Conservation (phyloP, 1,140 invertebrate genomes). For the Temnothorax longispinosus region DNA sequence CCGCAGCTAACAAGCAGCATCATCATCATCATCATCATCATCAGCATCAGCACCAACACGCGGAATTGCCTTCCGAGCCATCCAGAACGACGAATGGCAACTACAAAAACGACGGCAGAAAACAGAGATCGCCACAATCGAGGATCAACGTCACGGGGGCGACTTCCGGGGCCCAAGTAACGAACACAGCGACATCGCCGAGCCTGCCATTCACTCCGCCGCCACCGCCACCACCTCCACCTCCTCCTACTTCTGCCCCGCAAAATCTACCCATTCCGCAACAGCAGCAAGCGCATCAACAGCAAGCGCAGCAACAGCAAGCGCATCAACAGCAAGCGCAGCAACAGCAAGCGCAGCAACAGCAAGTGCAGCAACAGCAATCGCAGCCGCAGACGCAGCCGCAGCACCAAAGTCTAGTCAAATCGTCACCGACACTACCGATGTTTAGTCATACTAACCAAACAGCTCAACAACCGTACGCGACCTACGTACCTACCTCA, state of each 20-base stretch:
- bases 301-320: not conserved
- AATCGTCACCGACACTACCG: constrained; percentile 74
- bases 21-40: not conserved
- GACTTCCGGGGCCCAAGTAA: constrained; percentile 66
- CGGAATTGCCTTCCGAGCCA: constrained; percentile 50
- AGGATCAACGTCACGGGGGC: constrained; percentile 65
- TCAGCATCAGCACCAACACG: constrained; percentile 8
- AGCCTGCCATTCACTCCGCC: constrained; percentile 81
- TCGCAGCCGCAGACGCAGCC: constrained; percentile 14
- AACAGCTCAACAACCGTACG: constrained; percentile 76
- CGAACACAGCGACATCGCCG: constrained; percentile 81
- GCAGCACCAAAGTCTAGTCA: constrained; percentile 80
- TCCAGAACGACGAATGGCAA: constrained; percentile 45
- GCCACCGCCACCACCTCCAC: constrained; percentile 57
- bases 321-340: constrained; percentile 63
- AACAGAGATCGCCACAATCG: constrained; percentile 69
- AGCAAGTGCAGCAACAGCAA: too few species aligned
- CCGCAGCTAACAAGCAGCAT: constrained; percentile 13
- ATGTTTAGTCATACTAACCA: constrained; percentile 76
- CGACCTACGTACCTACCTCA: constrained; percentile 80
- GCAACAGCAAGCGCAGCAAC: constrained; percentile 26
- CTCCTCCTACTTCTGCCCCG: not conserved
- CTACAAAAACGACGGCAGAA: constrained; percentile 73
- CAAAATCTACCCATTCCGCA: constrained; percentile 51
- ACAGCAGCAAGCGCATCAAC: constrained; percentile 64